Percentiles rank a stretch among this genome's conserved stretches.
These are phyloP conservation scores for Drosophila ambigua DNA, from an alignment of 1,140 invertebrate genomes.

Conservation along the genomic window DNA sequence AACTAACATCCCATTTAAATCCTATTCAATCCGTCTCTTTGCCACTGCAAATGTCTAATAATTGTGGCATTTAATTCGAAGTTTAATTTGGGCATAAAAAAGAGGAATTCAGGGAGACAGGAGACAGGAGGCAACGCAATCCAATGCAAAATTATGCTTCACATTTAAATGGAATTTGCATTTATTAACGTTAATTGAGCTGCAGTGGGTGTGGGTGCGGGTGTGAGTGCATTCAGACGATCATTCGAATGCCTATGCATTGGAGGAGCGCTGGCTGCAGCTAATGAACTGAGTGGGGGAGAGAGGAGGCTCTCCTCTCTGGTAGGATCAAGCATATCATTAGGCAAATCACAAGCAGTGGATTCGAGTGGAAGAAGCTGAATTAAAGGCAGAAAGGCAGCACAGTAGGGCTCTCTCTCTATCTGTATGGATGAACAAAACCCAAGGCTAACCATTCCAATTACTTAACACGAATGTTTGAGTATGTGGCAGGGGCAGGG, in stretches of 20 bases:
- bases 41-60: too few relatives aligned
- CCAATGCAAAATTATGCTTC: constrained; percentile 61
- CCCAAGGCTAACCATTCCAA: constrained; percentile 60
- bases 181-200: constrained; percentile 74
- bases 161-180: constrained; percentile 69
- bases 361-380: not conserved
- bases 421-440: constrained; percentile 12
- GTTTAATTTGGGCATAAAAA: not conserved
- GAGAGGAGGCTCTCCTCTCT: not conserved
- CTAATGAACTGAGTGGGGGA: constrained; percentile 27
- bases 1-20: too few relatives aligned
- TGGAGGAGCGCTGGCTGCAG: not conserved
- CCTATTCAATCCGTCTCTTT: too few relatives aligned
- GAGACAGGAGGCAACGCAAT: constrained; percentile 22
- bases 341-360: constrained; percentile 19
- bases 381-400: not conserved
- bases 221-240: constrained; percentile 38
- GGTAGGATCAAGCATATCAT: constrained; percentile 8
- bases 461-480: constrained; percentile 71
- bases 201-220: constrained; percentile 21
- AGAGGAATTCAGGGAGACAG: not conserved
- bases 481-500: constrained; percentile 54
- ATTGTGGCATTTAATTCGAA: not conserved
- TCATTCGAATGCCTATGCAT: not conserved
- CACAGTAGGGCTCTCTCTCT: too few relatives aligned